Evolutionary conservation across 2,888 invertebrate species (phyloP).

Genomic region (Ischnus inquisitorius): DNA sequence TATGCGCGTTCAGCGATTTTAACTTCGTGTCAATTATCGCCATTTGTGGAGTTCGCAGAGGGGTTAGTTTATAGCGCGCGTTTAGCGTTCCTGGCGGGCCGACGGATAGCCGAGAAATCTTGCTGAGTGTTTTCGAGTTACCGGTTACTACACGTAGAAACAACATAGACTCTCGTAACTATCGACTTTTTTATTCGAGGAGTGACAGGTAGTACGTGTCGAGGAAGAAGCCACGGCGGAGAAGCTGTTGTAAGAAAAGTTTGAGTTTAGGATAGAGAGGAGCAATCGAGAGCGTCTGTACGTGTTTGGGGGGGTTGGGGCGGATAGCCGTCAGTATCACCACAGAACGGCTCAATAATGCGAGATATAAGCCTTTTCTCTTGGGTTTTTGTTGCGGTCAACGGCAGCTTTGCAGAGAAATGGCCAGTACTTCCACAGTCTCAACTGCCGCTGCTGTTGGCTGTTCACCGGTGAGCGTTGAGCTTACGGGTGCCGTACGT

Average conservation of each 20-base stretch:
- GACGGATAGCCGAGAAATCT: not conserved
- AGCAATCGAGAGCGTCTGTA: constrained; percentile 8
- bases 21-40: constrained; percentile 7
- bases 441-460: constrained; percentile 37
- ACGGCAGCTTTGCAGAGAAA: constrained; percentile 33
- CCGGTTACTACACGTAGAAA: constrained; percentile 20
- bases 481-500: constrained; percentile 15
- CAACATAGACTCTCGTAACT: constrained; percentile 32
- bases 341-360: constrained; percentile 53
- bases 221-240: not conserved
- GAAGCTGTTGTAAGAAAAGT: constrained; percentile 34
- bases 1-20: constrained; percentile 27
- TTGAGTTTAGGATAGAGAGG: constrained; percentile 20
- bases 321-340: constrained; percentile 47
- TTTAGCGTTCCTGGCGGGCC: not conserved
- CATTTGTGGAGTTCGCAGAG: not conserved
- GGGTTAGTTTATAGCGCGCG: not conserved
- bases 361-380: constrained; percentile 39
- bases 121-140: constrained; percentile 27
- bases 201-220: constrained; percentile 28
- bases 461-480: constrained; percentile 38
- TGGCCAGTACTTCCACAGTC: constrained; percentile 10
- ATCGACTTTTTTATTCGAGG: constrained; percentile 44
- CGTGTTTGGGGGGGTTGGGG: constrained; percentile 37
- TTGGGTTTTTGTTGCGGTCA: constrained; percentile 54